Evolutionary conservation across 1,140 invertebrate species (phyloP), one percentile per base, ranked within the genome.

Genomic region (Euura lappo): DNA sequence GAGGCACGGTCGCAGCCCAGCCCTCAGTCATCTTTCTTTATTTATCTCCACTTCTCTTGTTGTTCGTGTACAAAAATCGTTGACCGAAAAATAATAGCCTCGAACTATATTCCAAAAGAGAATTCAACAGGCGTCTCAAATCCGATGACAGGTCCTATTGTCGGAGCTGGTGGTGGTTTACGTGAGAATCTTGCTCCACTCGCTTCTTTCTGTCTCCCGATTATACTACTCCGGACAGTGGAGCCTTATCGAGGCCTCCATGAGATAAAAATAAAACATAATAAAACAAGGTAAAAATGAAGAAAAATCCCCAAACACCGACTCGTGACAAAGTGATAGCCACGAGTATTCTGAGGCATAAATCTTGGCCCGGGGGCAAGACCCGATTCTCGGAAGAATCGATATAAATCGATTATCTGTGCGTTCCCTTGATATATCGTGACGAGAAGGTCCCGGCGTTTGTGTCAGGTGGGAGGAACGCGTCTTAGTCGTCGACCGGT

Each of bases 341-440:
- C 3, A 42, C 28, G 44, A 44, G 66, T 28, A 28, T 68, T 44
- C 28, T 42, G 10, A 28, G 44, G 66, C 66, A 42, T 68, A n/a
- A 60, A 60, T 60, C 51, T n/a, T 3, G 13, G 51, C 51, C 51
- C 51, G 51, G 8, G 51, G 51, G 51, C 51, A 60, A 60, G 51
- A 60, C 8, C 51, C 51, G 51, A 60, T 68, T 68, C 64, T 45
- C n/a, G 44, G 28, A 60, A 66, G 65, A 77, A 51, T 72, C 68
- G 71, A 78, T 79, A 74, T 75, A 79, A 78, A 79, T 79, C 73
- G 76, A 77, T 79, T 79, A 79, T 79, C 74, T 70, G 64, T 76
- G 75, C 69, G 77, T 77, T 74, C 10, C 73, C 60, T 72, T 76
- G 78, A 77, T 76, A 68, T 76, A 78, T 79, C 74, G 78, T 73